Evolutionary conservation across 2,797 vertebrate species (phyloP).

Genomic region (Pseudochirops corinnae): DNA sequence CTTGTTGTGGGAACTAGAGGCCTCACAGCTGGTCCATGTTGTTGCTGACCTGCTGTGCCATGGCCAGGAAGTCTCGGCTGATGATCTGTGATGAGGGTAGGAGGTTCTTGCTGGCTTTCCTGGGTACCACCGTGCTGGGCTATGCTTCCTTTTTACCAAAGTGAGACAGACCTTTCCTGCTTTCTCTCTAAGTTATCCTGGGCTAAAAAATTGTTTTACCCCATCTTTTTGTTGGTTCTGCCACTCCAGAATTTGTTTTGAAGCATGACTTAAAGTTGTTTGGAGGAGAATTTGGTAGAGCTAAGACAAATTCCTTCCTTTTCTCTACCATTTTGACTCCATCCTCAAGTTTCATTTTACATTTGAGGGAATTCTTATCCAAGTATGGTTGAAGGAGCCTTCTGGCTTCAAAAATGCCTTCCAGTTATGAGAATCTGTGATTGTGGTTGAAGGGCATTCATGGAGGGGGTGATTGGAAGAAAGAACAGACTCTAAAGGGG

Average conservation of each 20-base stretch:
- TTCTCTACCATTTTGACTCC: background rate
- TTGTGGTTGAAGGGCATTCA: background rate
- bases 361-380: background rate
- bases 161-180: background rate
- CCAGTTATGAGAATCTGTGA: slow-evolving; percentile 7
- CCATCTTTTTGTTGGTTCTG: background rate
- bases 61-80: background rate
- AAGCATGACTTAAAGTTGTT: background rate
- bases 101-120: no score
- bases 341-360: background rate
- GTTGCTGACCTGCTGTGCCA: background rate
- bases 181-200: background rate
- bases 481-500: slow-evolving; percentile 45
- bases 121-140: no score
- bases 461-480: slow-evolving; percentile 43
- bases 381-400: slow-evolving; percentile 7
- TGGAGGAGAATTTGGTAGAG: background rate
- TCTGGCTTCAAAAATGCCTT: background rate
- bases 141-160: background rate
- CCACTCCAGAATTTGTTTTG: background rate
- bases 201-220: background rate
- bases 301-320: background rate
- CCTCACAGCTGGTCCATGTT: background rate
- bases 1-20: background rate
- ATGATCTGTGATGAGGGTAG: no score